These are phyloP conservation scores for Nothocercus nigrocapillus DNA, from an alignment of 2,113 vertebrate genomes.

Conservation along the genomic window DNA sequence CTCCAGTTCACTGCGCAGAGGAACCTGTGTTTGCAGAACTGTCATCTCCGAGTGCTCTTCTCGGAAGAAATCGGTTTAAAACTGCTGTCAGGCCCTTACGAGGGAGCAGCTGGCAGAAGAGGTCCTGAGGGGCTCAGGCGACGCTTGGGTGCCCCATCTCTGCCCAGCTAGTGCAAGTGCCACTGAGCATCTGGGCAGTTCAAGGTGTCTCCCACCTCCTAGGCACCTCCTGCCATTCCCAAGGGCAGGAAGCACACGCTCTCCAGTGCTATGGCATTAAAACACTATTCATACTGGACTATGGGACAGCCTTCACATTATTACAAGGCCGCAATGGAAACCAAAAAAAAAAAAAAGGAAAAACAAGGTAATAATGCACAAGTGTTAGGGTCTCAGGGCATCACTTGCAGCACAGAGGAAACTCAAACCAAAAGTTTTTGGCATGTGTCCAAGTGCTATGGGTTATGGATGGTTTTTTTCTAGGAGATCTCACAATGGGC, in stretches of 20 bases:
- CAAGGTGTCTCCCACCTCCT: background rate
- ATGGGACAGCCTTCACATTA: too few relatives aligned
- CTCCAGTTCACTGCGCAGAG: background rate
- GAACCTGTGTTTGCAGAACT: background rate
- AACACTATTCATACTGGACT: too few relatives aligned
- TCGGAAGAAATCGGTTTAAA: background rate
- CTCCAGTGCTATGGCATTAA: too few relatives aligned
- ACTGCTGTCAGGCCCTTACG: background rate
- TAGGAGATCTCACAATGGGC: background rate
- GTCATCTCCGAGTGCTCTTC: background rate
- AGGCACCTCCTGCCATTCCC: too few relatives aligned
- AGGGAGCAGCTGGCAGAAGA: background rate
- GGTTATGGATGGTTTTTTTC: background rate
- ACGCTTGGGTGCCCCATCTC: background rate
- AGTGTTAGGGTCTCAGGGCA: background rate
- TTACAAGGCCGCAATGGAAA: too few relatives aligned
- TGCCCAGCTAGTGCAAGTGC: background rate
- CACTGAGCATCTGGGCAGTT: background rate
- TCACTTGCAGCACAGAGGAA: background rate
- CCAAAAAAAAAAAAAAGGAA: too few relatives aligned
- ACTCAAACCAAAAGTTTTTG: background rate
- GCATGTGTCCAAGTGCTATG: background rate
- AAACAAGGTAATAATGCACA: too few relatives aligned
- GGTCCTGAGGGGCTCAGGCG: accelerated
- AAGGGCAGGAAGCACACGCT: too few relatives aligned